Conservation (phyloP, 1,140 invertebrate genomes). For the Protaetia brevitarsis region DNA sequence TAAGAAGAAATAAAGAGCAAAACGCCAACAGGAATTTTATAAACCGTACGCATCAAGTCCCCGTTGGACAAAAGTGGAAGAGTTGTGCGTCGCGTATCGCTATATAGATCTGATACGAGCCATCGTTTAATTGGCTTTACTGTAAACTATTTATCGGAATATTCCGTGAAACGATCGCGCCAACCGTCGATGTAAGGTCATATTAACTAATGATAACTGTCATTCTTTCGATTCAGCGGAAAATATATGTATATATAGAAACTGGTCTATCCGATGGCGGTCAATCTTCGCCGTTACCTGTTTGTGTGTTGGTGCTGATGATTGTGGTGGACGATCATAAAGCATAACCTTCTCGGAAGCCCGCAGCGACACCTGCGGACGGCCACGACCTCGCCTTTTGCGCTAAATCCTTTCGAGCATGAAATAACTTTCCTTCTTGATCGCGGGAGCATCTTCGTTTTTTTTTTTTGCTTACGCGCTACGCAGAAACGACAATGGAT, state of each 20-base stretch:
- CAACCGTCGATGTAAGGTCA: conserved; percentile 8
- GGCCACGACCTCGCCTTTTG: conserved; percentile 27
- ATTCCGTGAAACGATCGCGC: not conserved
- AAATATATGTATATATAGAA: not conserved
- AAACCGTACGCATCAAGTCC: no score
- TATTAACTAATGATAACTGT: conserved; percentile 23
- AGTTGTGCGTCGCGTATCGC: no score
- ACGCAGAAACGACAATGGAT: no score
- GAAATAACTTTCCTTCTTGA: conserved; percentile 33
- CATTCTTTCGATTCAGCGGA: conserved; percentile 12
- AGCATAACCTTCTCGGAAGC: conserved; percentile 24
- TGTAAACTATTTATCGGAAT: conserved; percentile 13
- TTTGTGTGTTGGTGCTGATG: not conserved
- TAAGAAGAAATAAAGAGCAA: no score
- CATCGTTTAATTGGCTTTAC: not conserved
- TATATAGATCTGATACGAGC: no score
- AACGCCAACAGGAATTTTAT: no score
- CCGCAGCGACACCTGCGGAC: conserved; percentile 24
- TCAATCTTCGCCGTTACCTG: not conserved
- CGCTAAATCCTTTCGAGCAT: conserved; percentile 31
- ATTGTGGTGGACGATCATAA: conserved; percentile 7
- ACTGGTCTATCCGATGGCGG: not conserved
- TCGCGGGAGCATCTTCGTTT: conserved; percentile 23
- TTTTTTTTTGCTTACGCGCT: no score
- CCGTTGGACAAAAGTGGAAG: no score